Evolutionary conservation across 2,113 vertebrate genomes (phyloP), one percentile per base, ranked within the genome.

Genomic region (Trematocara unimaculatum): DNA sequence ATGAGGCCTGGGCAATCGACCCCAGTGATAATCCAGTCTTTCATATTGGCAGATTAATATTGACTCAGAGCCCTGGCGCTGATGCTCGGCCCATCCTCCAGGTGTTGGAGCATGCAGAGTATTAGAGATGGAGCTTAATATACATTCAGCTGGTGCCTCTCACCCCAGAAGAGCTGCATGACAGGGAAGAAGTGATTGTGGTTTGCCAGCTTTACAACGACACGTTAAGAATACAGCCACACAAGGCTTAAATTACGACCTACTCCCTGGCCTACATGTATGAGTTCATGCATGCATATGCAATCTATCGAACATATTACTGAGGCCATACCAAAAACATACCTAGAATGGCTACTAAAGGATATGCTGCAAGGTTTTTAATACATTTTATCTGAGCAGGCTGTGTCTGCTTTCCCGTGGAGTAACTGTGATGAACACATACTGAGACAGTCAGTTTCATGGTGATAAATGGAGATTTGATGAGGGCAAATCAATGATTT

Each of bases 1-100:
- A 89, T 40, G 78, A 88, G 62, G 85, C 84, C 86, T 2, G 26
- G 72, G 82, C 84, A 93, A 87, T 91, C 79, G 84, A 93, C 90
- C 84, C 67, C 79, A 80, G 91, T 87, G 92, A 93, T 92, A 94
- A 95, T 93, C 85, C 89, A 91, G 90, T 91, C 89, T 91, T 94
- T 95, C 87, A 94, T 89, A 94, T 88, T 90, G 90, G 86, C 88
- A 94, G 92, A 95, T 94, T 91, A 93, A 91, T 94, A 95, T 95
- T 93, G 92, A 95, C 88, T 93, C 67, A 77, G 91, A 90, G 89
- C 56, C 87, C 60, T 84, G 85, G 51, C 83, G 49, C 87, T 88
- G 89, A 85, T 92, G 89, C 81, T 88, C 6, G 29, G 82, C 83
- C 85, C 84, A 62, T 91, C 87, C 87, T 89, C 72, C 82, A 90